Percentiles rank a stretch among this genome's conserved stretches.
Conservation (phyloP, 2,888 invertebrate genomes). For the Coelogynopora nodosa region DNA sequence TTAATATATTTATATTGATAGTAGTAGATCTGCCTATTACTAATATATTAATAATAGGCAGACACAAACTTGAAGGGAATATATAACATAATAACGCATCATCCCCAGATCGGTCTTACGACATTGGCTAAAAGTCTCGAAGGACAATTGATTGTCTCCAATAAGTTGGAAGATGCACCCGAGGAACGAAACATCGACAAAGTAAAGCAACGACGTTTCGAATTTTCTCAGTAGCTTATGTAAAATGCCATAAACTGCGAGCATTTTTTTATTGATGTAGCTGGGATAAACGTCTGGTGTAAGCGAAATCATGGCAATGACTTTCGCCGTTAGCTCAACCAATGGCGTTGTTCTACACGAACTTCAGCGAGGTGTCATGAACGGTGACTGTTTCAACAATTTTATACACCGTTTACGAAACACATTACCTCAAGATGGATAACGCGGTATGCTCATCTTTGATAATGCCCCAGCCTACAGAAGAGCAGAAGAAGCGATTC, state of each 20-base stretch:
- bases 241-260: background rate
- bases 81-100: too few relatives aligned
- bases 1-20: too few relatives aligned
- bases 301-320: conserved; percentile 1
- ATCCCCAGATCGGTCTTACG: background rate
- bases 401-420: background rate
- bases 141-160: background rate
- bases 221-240: background rate
- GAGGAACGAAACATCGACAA: background rate
- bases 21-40: too few relatives aligned
- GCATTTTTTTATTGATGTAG: background rate
- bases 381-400: background rate
- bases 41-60: too few relatives aligned
- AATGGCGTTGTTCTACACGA: background rate
- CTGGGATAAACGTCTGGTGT: conserved; percentile 3
- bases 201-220: background rate
- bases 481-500: background rate
- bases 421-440: background rate
- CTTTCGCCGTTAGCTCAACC: too few relatives aligned
- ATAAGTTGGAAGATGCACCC: background rate
- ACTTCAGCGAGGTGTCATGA: background rate
- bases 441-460: background rate
- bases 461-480: background rate
- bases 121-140: background rate
- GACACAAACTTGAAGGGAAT: too few relatives aligned